phyloP scores from a whole-genome alignment of 2,888 invertebrate genomes.

The Cremastinae sp. region DNA sequence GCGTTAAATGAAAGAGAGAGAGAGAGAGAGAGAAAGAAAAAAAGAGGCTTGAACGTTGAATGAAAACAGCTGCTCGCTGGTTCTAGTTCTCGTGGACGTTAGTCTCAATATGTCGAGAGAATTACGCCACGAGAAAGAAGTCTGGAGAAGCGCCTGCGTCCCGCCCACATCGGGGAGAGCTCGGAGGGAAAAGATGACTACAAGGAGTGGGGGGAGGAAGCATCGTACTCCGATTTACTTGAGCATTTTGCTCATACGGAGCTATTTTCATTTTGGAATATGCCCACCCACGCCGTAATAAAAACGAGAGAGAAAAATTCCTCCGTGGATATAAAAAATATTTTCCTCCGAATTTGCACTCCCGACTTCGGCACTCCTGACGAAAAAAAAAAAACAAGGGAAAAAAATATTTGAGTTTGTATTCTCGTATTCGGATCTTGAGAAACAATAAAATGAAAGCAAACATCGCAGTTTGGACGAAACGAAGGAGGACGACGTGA shows the following conservation, averaged over 20 bases:
- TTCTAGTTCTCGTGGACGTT: conserved; percentile 30
- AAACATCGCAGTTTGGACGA: too few relatives aligned
- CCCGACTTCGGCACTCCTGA: not conserved
- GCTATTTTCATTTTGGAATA: conserved; percentile 75
- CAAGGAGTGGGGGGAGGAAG: conserved; percentile 1
- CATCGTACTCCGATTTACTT: not conserved
- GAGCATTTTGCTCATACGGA: conserved; percentile 1
- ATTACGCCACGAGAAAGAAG: conserved; percentile 71
- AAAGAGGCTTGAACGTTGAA: conserved; percentile 74
- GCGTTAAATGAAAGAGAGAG: conserved; percentile 68
- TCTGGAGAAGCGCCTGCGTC: conserved; percentile 55
- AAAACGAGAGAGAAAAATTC: conserved; percentile 4
- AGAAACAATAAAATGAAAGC: too few relatives aligned
- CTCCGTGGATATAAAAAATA: not conserved
- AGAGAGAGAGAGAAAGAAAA: conserved; percentile 23
- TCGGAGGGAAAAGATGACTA: conserved; percentile 10
- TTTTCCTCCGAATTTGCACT: not conserved
- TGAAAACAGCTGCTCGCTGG: conserved; percentile 78
- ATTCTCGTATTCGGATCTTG: too few relatives aligned
- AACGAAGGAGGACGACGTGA: too few relatives aligned
- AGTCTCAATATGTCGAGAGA: conserved; percentile 40
- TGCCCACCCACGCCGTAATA: conserved; percentile 60
- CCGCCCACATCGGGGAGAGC: conserved; percentile 32
- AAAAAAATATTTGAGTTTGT: too few relatives aligned
- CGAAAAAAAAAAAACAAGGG: too few relatives aligned